Evolutionary conservation across 2,888 invertebrate genomes (phyloP).

Genomic region (Teinopalpus imperialis): DNA sequence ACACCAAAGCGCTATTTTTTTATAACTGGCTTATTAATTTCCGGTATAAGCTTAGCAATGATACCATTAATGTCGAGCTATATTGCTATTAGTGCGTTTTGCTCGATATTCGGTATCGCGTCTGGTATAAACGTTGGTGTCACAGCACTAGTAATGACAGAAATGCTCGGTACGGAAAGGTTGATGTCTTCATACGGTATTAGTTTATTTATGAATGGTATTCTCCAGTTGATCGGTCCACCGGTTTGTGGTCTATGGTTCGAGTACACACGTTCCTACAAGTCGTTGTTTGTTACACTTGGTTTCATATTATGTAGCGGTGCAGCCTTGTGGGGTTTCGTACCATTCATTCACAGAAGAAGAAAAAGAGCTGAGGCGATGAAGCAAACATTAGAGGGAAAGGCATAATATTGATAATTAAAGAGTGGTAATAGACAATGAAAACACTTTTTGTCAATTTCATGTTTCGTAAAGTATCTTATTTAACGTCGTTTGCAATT

Average conservation of each 20-base stretch:
- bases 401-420: constrained; percentile 45
- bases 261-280: constrained; percentile 84
- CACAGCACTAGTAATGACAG: constrained; percentile 93
- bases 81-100: constrained; percentile 84
- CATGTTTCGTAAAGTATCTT: background rate
- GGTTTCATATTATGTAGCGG: constrained; percentile 88
- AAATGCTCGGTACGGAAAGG: constrained; percentile 92
- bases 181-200: constrained; percentile 93
- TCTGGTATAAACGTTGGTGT: constrained; percentile 93
- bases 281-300: constrained; percentile 87
- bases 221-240: constrained; percentile 90
- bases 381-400: constrained; percentile 34
- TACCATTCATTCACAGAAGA: constrained; percentile 85
- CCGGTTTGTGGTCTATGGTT: constrained; percentile 90
- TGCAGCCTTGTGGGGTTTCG: constrained; percentile 87
- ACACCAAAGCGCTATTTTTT: constrained; percentile 93
- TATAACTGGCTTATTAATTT: constrained; percentile 88
- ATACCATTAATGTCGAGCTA: constrained; percentile 87
- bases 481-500: background rate
- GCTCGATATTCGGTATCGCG: constrained; percentile 89
- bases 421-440: background rate
- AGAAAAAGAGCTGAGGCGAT: constrained; percentile 43
- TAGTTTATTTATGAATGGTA: constrained; percentile 91
- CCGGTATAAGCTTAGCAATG: constrained; percentile 87
- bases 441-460: background rate